These are phyloP conservation scores for Muntiacus muntjak DNA, from an alignment of 2,113 vertebrate species.

Conservation along the genomic window DNA sequence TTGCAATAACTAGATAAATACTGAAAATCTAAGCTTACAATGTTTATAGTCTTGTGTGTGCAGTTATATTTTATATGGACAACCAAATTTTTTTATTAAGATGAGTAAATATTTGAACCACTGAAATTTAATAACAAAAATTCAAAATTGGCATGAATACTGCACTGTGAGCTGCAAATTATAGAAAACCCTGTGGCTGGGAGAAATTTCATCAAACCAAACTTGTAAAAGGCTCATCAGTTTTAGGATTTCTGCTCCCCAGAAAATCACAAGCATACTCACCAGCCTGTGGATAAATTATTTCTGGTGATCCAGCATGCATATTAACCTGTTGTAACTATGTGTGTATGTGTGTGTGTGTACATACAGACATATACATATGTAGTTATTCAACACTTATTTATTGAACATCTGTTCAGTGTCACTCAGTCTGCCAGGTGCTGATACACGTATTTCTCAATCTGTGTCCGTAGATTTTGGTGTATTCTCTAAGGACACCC, in stretches of 20 bases:
- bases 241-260: constrained; percentile 73
- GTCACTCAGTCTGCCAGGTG: constrained; percentile 32
- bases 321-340: not conserved
- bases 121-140: constrained; percentile 68
- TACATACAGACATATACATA: not conserved
- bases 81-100: constrained; percentile 80
- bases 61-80: constrained; percentile 84
- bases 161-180: constrained; percentile 70
- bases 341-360: not conserved
- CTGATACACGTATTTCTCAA: not conserved
- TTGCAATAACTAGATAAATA: constrained; percentile 89
- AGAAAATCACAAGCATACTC: constrained; percentile 56
- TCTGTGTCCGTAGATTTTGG: not conserved
- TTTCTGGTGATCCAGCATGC: constrained; percentile 16
- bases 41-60: constrained; percentile 83
- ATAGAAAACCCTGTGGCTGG: constrained; percentile 72
- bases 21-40: constrained; percentile 83
- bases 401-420: not conserved
- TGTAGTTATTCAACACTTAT: not conserved
- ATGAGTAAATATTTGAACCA: constrained; percentile 76
- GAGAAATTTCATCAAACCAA: constrained; percentile 51
- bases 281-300: constrained; percentile 43
- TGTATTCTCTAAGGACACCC: not conserved
- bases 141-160: constrained; percentile 72
- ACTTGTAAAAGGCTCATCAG: constrained; percentile 80